Evolutionary conservation across 2,888 invertebrate genomes (phyloP).

Genomic region (Agrilus mali): DNA sequence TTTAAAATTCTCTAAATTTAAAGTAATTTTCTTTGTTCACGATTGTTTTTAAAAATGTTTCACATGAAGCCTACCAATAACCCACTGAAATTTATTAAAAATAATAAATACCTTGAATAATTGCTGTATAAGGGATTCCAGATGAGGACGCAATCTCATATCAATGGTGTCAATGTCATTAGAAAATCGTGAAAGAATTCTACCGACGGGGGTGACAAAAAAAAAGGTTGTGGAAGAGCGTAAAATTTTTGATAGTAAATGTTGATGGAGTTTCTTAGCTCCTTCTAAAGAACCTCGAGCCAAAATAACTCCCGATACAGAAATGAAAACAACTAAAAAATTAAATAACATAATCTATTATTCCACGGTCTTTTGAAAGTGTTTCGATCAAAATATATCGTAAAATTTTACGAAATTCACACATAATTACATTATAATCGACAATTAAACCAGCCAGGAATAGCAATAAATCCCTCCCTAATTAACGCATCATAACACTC

Average conservation of each 20-base stretch:
- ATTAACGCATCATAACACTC: too few relatives aligned
- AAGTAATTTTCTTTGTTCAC: too few relatives aligned
- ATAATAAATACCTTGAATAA: slow-evolving; percentile 13
- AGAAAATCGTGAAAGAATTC: slow-evolving; percentile 58
- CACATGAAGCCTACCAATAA: too few relatives aligned
- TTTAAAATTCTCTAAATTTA: too few relatives aligned
- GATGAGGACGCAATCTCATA: slow-evolving; percentile 36
- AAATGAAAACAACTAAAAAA: slow-evolving; percentile 9
- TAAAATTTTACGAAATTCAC: not conserved
- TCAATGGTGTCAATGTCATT: slow-evolving; percentile 60
- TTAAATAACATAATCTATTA: not conserved
- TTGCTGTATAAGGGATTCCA: slow-evolving; percentile 5
- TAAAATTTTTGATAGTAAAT: slow-evolving; percentile 46
- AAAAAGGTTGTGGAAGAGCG: slow-evolving; percentile 59
- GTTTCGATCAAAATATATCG: not conserved
- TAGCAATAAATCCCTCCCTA: too few relatives aligned
- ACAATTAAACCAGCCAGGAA: too few relatives aligned
- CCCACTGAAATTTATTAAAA: too few relatives aligned
- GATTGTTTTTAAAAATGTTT: too few relatives aligned
- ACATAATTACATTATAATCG: too few relatives aligned
- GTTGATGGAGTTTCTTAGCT: slow-evolving; percentile 42
- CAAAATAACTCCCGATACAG: slow-evolving; percentile 34
- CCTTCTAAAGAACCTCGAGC: slow-evolving; percentile 34
- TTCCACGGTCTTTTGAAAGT: too few relatives aligned
- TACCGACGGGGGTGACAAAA: slow-evolving; percentile 62